Evolutionary conservation across 2,113 vertebrate genomes (phyloP).

Genomic region (Excalfactoria chinensis): DNA sequence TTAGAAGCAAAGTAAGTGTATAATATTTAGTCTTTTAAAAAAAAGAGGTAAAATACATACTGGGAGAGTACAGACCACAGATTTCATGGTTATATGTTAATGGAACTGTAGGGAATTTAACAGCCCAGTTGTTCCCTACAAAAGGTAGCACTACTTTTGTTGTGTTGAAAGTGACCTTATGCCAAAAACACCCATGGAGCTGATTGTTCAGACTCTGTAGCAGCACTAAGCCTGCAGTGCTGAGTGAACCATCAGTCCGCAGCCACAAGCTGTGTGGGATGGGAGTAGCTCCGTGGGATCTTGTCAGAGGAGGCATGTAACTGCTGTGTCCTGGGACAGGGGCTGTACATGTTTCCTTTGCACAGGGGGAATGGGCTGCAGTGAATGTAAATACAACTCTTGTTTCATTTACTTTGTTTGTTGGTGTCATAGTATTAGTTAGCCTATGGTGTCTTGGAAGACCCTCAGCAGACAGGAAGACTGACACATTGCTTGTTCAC

Average conservation of each 20-base stretch:
- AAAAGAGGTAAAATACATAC: not conserved
- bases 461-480: not conserved
- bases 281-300: not conserved
- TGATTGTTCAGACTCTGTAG: not conserved
- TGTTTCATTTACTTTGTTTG: not conserved
- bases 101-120: not conserved
- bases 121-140: not conserved
- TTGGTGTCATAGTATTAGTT: not conserved
- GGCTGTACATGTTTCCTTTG: not conserved
- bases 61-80: accelerated
- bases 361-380: not conserved
- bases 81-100: not conserved
- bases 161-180: not conserved
- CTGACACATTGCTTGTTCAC: accelerated
- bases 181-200: not conserved
- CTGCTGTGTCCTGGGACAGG: not conserved
- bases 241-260: not conserved
- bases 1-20: not conserved
- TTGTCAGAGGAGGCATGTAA: not conserved
- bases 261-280: not conserved
- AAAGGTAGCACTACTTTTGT: not conserved
- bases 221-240: not conserved
- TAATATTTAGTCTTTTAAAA: not conserved
- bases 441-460: not conserved
- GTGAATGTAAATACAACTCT: not conserved